Base-by-base conservation (phyloP, 2,113 vertebrate species). In the Melospiza georgiana region DNA sequence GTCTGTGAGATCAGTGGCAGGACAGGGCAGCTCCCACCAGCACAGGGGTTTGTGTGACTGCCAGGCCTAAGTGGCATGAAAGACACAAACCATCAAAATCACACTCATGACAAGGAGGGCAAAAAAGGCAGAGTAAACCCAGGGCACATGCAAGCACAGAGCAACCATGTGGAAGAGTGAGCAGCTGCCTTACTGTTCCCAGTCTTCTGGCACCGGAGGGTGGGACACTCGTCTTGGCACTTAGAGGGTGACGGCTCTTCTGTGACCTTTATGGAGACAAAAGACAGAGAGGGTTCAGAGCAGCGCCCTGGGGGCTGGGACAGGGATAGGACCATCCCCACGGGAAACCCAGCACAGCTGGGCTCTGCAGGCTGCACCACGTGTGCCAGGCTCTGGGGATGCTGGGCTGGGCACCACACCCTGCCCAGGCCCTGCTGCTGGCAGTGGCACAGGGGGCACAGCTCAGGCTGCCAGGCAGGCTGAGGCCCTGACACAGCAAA, bases 141-240 rank as follows among this genome's bases (percentile, higher is more conserved):
- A 17, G 25, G 0, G 55, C 9, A 6, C 86, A 44, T 8, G 20
- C 84, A 80, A 58, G 5, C 82, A 39, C 62, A 11, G 21, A 68
- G 66, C 39, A 39, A 67, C 44, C 22, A 0, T 4, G 2, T 0
- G 1, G 49, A 33, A 49, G 30, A 31, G 76, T 8, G 61, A 82
- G 88, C 49, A 61, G 62, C 77, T 59, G 88, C 94, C 96, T 96
- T 94, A 96, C 97, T 95, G 93, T 91, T 94, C 93, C 63, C 66
- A 59, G 83, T 71, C 94, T 44, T 84, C 77, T 51, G 25, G 94
- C 90, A 52, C 61, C 33, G 7, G 10, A 51, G 65, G 72, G 81
- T 54, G 62, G 92, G 91, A n/a, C 41, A 24, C 82, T 95, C 61
- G 61, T 90, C 88, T 10, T 68, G 96, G 96, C 86, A 90, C 92